Percentiles rank a stretch among this genome's conserved stretches.
Conservation (phyloP, 2,113 vertebrate genomes). For the Lophochroa leadbeateri region DNA sequence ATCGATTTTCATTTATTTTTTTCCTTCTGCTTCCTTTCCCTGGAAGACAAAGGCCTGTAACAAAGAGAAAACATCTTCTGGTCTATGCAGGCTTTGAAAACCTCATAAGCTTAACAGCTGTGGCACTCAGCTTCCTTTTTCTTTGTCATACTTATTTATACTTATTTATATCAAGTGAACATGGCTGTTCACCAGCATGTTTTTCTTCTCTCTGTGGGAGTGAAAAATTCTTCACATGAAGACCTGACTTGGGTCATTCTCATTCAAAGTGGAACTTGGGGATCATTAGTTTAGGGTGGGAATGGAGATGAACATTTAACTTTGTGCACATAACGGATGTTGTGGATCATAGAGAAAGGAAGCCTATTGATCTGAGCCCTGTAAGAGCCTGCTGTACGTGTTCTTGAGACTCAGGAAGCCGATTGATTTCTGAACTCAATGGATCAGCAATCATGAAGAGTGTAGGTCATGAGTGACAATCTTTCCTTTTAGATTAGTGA, state of each 20-base stretch:
- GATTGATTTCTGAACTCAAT: not conserved
- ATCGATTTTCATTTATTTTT: no score
- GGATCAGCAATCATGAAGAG: not conserved
- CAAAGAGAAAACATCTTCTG: not conserved
- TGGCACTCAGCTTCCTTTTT: not conserved
- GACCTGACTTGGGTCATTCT: not conserved
- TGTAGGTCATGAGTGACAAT: not conserved
- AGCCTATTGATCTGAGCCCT: not conserved
- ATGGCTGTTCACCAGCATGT: not conserved
- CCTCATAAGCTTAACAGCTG: not conserved
- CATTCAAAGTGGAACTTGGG: not conserved
- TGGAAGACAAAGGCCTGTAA: not conserved
- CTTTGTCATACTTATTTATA: not conserved
- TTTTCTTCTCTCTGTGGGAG: not conserved
- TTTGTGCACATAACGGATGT: accelerated
- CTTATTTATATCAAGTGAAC: not conserved
- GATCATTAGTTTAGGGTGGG: not conserved
- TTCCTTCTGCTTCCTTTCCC: not conserved
- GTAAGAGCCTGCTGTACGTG: not conserved
- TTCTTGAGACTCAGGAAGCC: not conserved
- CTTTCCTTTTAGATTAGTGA: not conserved
- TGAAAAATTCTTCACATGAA: not conserved
- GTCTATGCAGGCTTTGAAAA: not conserved
- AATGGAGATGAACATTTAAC: not conserved
- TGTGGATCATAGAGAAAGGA: not conserved